phyloP scores from a whole-genome alignment of 2,888 invertebrate genomes.

The Nephrotoma flavescens region DNA sequence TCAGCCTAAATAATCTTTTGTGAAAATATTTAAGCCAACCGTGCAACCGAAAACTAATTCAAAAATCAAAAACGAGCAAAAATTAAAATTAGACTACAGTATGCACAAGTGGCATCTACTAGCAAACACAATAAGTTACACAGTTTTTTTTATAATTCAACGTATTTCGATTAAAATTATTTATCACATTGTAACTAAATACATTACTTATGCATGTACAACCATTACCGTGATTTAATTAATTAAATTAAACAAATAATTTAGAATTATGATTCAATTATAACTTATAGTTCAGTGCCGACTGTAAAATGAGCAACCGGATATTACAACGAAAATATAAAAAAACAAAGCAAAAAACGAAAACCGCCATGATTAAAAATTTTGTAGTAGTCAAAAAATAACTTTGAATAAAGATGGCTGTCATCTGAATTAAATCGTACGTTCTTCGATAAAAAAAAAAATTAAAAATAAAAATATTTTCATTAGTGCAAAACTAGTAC shows the following conservation, averaged over 20 bases:
- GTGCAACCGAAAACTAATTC: background rate
- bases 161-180: background rate
- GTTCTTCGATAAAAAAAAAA: background rate
- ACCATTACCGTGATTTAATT: background rate
- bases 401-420: constrained; percentile 1
- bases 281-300: background rate
- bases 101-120: background rate
- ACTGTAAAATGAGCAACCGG: background rate
- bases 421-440: constrained; percentile 2
- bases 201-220: too few species aligned
- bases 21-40: too few species aligned
- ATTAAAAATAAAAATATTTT: background rate
- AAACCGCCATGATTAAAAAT: background rate
- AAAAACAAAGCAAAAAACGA: background rate
- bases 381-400: background rate
- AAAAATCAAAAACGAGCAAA: background rate
- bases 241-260: background rate
- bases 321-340: background rate
- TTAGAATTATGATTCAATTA: background rate
- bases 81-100: background rate
- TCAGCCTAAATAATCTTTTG: too few species aligned
- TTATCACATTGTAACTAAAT: too few species aligned
- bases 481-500: constrained; percentile 1
- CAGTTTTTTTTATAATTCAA: background rate
- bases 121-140: background rate